A percentile compares a stretch with the other conserved stretches of the same genome.
Evolutionary conservation across 2,797 vertebrate species (phyloP).

Genomic region (Synanceia verrucosa): DNA sequence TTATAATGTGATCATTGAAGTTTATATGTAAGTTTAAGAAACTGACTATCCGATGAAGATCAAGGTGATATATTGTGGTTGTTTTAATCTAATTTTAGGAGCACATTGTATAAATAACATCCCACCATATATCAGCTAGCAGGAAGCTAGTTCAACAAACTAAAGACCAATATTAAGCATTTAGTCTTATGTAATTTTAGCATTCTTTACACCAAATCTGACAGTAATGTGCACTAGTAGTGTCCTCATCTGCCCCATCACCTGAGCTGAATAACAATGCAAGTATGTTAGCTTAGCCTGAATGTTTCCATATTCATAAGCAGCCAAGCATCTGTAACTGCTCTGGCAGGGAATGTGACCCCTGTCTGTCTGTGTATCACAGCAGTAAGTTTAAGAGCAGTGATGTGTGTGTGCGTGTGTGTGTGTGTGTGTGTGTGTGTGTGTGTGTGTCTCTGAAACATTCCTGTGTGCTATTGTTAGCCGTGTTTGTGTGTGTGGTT

Average conservation of each 20-base stretch:
- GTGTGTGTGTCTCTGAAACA: constrained; percentile 36
- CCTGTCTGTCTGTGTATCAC: neutral
- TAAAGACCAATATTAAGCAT: too few species aligned
- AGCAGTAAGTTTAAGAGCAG: neutral
- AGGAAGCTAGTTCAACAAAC: too few species aligned
- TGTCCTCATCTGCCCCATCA: neutral
- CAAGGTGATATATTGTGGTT: too few species aligned
- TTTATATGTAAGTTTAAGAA: too few species aligned
- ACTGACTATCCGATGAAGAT: too few species aligned
- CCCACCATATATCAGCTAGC: too few species aligned
- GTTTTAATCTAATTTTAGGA: too few species aligned
- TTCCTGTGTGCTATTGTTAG: constrained; percentile 57
- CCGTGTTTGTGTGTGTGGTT: constrained; percentile 26
- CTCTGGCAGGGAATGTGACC: neutral
- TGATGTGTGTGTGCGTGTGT: neutral
- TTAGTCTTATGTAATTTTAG: too few species aligned
- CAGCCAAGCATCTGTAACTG: constrained; percentile 1
- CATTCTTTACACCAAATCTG: neutral
- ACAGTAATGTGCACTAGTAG: neutral
- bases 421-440: constrained; percentile 7
- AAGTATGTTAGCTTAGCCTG: neutral
- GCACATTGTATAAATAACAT: too few species aligned
- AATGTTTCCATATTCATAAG: neutral
- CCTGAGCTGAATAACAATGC: constrained; percentile 4
- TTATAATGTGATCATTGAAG: too few species aligned